Evolutionary conservation across 2,113 vertebrate genomes (phyloP).

Genomic region (western clawed frog (Xenopus tropicalis)): UCB_Xtro_10.0 CM004446.2:10983501-10984000

Average conservation of each 20-base stretch:
- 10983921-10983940: conserved; percentile 80
- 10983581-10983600: conserved; percentile 97
- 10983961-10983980: conserved; percentile 88
- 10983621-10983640: conserved; percentile 59
- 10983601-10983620: conserved; percentile 69
- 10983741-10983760: conserved; percentile 80
- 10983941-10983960: conserved; percentile 89
- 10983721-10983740: conserved; percentile 78
- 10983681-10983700: conserved; percentile 86
- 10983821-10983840: conserved; percentile 68
- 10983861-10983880: no score
- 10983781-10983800: conserved; percentile 77
- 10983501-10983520: background rate
- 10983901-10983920: background rate
- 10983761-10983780: conserved; percentile 90
- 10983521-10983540: conserved; percentile 84
- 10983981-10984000: conserved; percentile 85
- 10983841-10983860: conserved; percentile 17
- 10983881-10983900: no score
- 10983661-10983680: conserved; percentile 91
- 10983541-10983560: conserved; percentile 71
- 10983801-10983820: conserved; percentile 82
- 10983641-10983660: conserved; percentile 84
- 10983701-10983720: conserved; percentile 93
- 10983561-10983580: conserved; percentile 67